Percentiles rank a stretch among this genome's conserved stretches.
Conservation (phyloP, 2,888 invertebrate genomes). For the Troilus luridus region DNA sequence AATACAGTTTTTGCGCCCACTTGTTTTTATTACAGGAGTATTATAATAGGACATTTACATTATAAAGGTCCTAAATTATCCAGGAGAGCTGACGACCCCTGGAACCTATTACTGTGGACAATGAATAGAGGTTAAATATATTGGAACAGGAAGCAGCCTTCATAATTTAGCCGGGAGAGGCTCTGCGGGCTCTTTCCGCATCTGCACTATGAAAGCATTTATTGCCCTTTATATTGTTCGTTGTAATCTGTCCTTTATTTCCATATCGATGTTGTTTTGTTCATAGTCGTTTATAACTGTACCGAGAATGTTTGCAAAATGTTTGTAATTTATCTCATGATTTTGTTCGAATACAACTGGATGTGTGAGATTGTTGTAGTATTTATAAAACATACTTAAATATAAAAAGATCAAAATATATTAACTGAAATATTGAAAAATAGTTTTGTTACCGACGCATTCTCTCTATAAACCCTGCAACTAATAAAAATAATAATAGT, state of each 20-base stretch:
- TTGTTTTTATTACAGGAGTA: constrained; percentile 20
- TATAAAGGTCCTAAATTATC: constrained; percentile 34
- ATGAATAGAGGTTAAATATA: constrained; percentile 35
- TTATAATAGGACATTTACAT: constrained; percentile 33
- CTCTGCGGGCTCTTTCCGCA: constrained; percentile 1
- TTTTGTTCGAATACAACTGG: neutral
- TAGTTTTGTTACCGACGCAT: too few species aligned
- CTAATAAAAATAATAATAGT: too few species aligned
- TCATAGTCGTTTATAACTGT: neutral
- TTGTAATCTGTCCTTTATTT: constrained; percentile 4
- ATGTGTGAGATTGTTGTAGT: neutral
- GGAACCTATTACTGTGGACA: constrained; percentile 31
- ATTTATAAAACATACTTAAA: neutral
- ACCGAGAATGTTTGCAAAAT: neutral
- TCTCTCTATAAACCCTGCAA: too few species aligned
- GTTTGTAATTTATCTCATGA: neutral
- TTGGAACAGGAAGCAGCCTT: constrained; percentile 7
- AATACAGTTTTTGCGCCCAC: constrained; percentile 9
- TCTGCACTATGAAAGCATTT: constrained; percentile 24
- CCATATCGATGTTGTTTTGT: constrained; percentile 10
- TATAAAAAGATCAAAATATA: too few species aligned
- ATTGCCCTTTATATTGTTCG: constrained; percentile 1
- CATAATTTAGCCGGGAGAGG: constrained; percentile 2
- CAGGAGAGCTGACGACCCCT: constrained; percentile 2
- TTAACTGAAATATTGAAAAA: too few species aligned